Evolutionary conservation across 2,797 vertebrate genomes (phyloP).

Genomic region (Triplophysa yarkandensis): DNA sequence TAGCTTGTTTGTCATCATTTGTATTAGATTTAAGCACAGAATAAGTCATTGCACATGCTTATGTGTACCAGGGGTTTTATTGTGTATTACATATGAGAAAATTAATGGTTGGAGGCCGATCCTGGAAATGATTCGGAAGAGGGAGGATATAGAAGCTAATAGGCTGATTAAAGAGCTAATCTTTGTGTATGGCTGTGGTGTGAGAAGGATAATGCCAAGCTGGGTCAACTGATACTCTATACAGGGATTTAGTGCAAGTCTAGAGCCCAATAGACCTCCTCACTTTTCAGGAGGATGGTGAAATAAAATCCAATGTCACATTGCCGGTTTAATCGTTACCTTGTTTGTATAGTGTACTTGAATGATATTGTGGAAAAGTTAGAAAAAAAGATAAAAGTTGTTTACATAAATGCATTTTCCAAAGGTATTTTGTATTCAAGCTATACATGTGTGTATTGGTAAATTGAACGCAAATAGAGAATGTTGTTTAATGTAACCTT

Average conservation of each 20-base stretch:
- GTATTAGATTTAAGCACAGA: neutral
- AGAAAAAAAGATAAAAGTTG: neutral
- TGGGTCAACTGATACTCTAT: constrained; percentile 47
- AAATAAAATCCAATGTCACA: constrained; percentile 23
- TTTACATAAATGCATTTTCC: too few relatives aligned
- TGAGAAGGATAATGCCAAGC: constrained; percentile 38
- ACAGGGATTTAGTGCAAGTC: constrained; percentile 30
- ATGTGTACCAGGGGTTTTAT: neutral
- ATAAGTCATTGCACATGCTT: neutral
- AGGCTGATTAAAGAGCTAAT: constrained; percentile 56
- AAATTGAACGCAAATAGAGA: too few relatives aligned
- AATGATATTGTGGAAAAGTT: neutral
- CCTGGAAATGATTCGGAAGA: constrained; percentile 31
- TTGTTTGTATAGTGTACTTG: neutral
- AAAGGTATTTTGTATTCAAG: too few relatives aligned
- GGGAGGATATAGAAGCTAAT: constrained; percentile 39
- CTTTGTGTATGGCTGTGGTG: constrained; percentile 43
- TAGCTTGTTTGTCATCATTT: too few relatives aligned
- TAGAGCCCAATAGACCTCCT: constrained; percentile 1
- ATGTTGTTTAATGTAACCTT: too few relatives aligned
- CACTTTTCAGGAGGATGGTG: constrained; percentile 11
- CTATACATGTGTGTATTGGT: too few relatives aligned
- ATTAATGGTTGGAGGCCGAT: constrained; percentile 31
- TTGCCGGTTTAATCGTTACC: neutral
- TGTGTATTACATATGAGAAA: constrained; percentile 15